These are phyloP conservation scores for Choloepus hoffmanni DNA, from an alignment of 2,113 vertebrate species.

Conservation along the genomic window DNA sequence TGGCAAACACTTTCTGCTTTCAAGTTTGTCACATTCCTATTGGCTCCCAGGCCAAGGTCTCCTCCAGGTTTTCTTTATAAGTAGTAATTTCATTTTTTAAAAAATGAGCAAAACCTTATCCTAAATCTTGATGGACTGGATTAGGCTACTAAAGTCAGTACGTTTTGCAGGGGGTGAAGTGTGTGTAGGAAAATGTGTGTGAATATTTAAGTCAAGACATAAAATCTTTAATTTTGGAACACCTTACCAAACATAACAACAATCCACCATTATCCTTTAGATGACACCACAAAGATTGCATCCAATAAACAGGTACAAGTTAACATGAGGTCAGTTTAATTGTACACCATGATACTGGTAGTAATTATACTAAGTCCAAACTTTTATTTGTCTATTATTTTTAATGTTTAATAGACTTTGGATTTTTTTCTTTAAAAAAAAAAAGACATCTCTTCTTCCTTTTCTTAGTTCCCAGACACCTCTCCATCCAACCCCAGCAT, in stretches of 20 bases:
- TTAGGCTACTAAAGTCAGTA: conserved; percentile 14
- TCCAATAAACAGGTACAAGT: conserved; percentile 83
- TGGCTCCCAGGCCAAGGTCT: background rate
- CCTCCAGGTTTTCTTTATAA: background rate
- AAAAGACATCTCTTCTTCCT: background rate
- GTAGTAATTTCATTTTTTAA: background rate
- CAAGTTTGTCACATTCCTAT: no score
- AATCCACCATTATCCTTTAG: conserved; percentile 88
- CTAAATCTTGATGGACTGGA: background rate
- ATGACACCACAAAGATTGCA: conserved; percentile 89
- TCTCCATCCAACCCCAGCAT: background rate
- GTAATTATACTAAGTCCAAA: conserved; percentile 86
- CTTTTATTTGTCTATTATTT: conserved; percentile 88
- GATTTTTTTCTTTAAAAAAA: conserved; percentile 84
- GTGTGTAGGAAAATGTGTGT: background rate
- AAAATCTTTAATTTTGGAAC: conserved; percentile 52
- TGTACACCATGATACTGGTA: conserved; percentile 85
- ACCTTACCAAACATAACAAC: conserved; percentile 65
- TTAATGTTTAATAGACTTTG: conserved; percentile 95
- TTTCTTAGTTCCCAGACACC: background rate
- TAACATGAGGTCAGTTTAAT: conserved; percentile 82
- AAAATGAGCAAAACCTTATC: conserved; percentile 26
- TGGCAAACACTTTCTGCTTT: background rate
- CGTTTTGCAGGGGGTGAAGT: background rate
- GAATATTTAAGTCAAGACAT: conserved; percentile 42